Base-by-base conservation (phyloP, 1,140 invertebrate genomes). In the Druon quercuslanigerum region DNA sequence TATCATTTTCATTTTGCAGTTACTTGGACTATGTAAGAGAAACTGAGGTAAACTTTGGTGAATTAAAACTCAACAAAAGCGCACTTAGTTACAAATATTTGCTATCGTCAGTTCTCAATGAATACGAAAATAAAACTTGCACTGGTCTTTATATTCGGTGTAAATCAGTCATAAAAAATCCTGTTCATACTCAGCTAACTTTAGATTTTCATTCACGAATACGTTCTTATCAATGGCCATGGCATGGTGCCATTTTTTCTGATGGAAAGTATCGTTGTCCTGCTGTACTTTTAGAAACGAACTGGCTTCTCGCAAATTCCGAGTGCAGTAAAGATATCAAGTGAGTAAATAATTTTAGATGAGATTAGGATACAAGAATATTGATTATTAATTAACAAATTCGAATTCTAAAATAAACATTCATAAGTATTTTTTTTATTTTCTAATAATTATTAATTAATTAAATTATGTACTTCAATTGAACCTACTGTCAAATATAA, bases 171-270 rank as follows among this genome's bases (percentile, higher is more conserved):
- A 85, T 87, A 33, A 77, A 76, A 66, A 71, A 56, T 82, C 81
- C 77, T 13, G 75, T 78, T 74, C 86, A 75, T 72, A 78, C 57
- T 76, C 72, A 51, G 76, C 78, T 74, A 46, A 85, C 79, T 40
- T 72, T n/a, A 72, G 46, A 52, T 82, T 79, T 46, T 74, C 81
- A 33, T 83, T 82, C 50, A 11, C 83, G 83, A 46, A 72, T 72
- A 51, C 17, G 12, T 16, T 33, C 52, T 17, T 91, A 91, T 76
- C 81, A 88, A 52, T 92, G 93, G 92, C 95, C 95, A 1, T 96
- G 95, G 95, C 89, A 94, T 77, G 94, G 93, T 0, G 94, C 94
- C 79, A 88, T 96, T 50, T 95, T 93, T 87, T 89, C 92, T 0
- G 93, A 96, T 84, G 95, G 95, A 25, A 83, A 87, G 33, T 94